Evolutionary conservation across 2,797 vertebrate species (phyloP), one percentile per base, ranked within the genome.

Genomic region (Moxostoma hubbsi): DNA sequence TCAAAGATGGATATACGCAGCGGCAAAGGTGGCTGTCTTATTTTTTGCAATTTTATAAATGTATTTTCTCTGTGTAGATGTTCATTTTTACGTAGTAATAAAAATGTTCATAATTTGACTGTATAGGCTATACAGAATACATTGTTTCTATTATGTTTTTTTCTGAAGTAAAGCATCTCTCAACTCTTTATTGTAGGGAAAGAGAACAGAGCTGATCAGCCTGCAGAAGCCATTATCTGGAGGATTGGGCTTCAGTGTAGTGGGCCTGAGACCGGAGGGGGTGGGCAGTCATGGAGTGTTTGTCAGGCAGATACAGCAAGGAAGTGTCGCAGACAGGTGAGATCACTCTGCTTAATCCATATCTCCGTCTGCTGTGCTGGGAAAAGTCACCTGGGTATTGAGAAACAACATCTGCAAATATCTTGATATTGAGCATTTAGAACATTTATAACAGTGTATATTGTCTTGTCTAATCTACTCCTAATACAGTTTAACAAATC

Each of bases 181-280:
- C 15, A 6, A 3, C 43, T 59, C 8, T 80, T 74, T 61, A 61
- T 47, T 53, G 58, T 85, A 99, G 97, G 97, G 95, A 43, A 94
- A 96, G 50, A 93, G 90, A 81, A 91, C 94, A 2, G 95, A 97
- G 88, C 88, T 90, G 68, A 94, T 98, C 83, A 88, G 87, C 10
- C 95, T 99, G 80, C 92, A 94, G 46, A 96, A 96, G 45, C 97
- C 96, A 7, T 83, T 87, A 36, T 87, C 93, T 15, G 96, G 96
- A 68, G 95, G 97, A 53, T 93, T 99, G 47, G 97, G 98, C 65
- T 99, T 99, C 92, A 98, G 97, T 10, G 97, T 98, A 84, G 93
- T 98, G 53, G 95, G 96, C 13, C 91, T 98, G 64, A 95, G 92
- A 83, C 95, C 94, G 10, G 91, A 90, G 61, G 94, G 85, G 55